Evolutionary conservation across 2,113 vertebrate genomes (phyloP), one percentile per base, ranked within the genome.

Genomic region (Protobothrops mucrosquamatus): DNA sequence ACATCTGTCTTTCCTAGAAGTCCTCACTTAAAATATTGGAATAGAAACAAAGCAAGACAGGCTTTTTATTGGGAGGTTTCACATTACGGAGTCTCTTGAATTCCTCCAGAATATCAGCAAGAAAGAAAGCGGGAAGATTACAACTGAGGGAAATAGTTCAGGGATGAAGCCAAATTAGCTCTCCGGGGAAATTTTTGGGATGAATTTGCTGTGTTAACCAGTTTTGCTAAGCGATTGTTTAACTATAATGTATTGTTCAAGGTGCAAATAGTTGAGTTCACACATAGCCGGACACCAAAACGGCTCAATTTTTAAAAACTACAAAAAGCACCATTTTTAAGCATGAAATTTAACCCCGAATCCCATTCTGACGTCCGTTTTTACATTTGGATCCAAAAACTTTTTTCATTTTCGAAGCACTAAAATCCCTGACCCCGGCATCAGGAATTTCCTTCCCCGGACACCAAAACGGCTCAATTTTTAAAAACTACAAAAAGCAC

Each of bases 1-100:
- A 57, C n/a, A 43, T 48, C 93, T 94, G 39, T 0, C 1, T 89
- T 22, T 94, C 89, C 2, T 7, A 91, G 85, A 93, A 95, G 92
- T 88, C 91, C 56, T 64, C 4, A 9, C 2, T 54, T 57, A 85
- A n/a, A 39, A 85, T 48, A 85, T 14, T 23, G 39, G 52, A 54
- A 57, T 9, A 89, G 51, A 23, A 48, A 6, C 12, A 24, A 26
- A 39, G 81, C 51, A 26, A 39, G 11, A 10, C 55, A 59, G 24
- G 20, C 14, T 54, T n/a, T 87, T 52, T 18, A 88, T 43, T 23
- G 9, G 14, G 12, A 24, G 18, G 12, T 64, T 4, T 15, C 8
- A n/a, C 39, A n/a, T 10, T 88, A 22, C 29, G 14, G 12, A 11
- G 14, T 23, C 46, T n/a, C 51, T n/a, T 51, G 85, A 15, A 54